These are phyloP conservation scores for Nephrocerus scutellatus DNA, from an alignment of 2,888 invertebrate genomes.

Conservation along the genomic window DNA sequence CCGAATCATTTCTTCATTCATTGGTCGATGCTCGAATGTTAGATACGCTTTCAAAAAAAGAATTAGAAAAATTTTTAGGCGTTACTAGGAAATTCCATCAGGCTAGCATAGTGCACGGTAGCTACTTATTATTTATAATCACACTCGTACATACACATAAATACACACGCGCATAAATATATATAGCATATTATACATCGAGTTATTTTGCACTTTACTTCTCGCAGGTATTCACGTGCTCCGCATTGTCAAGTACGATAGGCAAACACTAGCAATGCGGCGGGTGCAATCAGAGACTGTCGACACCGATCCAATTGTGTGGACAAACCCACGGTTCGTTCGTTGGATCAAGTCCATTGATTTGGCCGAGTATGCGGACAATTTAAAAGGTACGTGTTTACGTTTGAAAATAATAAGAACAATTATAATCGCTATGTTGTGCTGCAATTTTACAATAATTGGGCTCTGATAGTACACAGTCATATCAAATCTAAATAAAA, in stretches of 20 bases:
- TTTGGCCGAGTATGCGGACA: slow-evolving; percentile 86
- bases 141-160: not conserved
- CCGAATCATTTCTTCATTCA: slow-evolving; percentile 78
- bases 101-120: slow-evolving; percentile 85
- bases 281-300: slow-evolving; percentile 82
- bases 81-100: slow-evolving; percentile 92
- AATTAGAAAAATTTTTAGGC: slow-evolving; percentile 86
- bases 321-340: slow-evolving; percentile 92
- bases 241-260: slow-evolving; percentile 85
- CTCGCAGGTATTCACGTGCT: slow-evolving; percentile 67
- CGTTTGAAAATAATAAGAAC: too few relatives aligned
- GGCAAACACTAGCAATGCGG: slow-evolving; percentile 80
- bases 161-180: not conserved
- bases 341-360: slow-evolving; percentile 92
- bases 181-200: not conserved
- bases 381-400: slow-evolving; percentile 73
- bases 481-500: too few relatives aligned
- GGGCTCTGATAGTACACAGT: too few relatives aligned
- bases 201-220: not conserved
- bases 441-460: too few relatives aligned
- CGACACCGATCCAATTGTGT: slow-evolving; percentile 86
- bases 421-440: too few relatives aligned
- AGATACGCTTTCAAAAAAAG: slow-evolving; percentile 87
- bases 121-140: slow-evolving; percentile 2
- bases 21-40: slow-evolving; percentile 90